These are phyloP conservation scores for Leucopsar rothschildi DNA, from an alignment of 2,113 vertebrate genomes.

Conservation along the genomic window DNA sequence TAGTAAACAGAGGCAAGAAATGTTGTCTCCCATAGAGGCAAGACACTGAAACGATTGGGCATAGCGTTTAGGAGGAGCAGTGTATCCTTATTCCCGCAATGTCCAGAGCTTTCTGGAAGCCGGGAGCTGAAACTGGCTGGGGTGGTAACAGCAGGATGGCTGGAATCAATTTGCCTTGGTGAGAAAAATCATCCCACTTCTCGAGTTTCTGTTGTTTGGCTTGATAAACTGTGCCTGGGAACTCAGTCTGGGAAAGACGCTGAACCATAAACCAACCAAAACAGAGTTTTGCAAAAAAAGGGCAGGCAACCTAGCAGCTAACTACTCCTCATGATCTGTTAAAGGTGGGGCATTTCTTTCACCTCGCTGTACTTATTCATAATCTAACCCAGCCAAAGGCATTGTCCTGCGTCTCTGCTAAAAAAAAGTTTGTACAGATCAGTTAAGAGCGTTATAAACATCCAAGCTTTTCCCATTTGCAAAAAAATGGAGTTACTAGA, in stretches of 20 bases:
- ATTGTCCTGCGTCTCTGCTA: neutral
- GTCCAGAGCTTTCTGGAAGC: neutral
- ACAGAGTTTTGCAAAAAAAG: neutral
- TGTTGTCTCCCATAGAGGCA: neutral
- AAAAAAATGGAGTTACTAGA: neutral
- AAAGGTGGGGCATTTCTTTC: neutral
- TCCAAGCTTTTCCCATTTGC: neutral
- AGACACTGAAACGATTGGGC: neutral
- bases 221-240: neutral
- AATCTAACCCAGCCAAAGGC: neutral
- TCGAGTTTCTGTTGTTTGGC: neutral
- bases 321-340: neutral
- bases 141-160: neutral
- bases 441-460: neutral
- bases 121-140: neutral
- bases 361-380: neutral
- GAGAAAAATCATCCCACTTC: neutral
- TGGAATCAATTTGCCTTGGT: neutral
- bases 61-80: neutral
- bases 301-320: neutral
- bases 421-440: neutral
- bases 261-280: neutral
- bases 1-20: neutral
- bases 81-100: neutral
- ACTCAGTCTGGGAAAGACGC: neutral